Evolutionary conservation across 2,888 invertebrate genomes (phyloP), one percentile per base, ranked within the genome.

Genomic region (Drymonia ruficornis): DNA sequence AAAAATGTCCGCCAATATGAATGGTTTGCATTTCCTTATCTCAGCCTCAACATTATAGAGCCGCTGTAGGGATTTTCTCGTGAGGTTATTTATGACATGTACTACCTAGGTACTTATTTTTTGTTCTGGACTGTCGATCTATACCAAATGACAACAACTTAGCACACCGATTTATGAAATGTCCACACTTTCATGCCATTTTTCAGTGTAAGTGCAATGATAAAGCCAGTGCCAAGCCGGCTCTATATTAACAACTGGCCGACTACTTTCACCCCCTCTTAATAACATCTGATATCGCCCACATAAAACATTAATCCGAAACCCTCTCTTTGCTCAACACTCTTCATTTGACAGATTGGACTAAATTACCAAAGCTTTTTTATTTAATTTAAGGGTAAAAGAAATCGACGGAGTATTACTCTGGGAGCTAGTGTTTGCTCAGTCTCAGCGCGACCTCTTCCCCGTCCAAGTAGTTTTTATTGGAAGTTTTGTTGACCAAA

Each of bases 311-410:
- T 83, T 84, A 87, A 87, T 85, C 81, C 76, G 58, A 75, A 69
- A 78, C 85, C 91, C 90, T 90, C 83, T 91, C 90, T 92, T 92
- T 92, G 85, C 90, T 80, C 71, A 92, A 84, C 91, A 91, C 91
- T 92, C 87, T 91, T 87, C 89, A 87, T 90, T 90, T 91, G 91
- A 92, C 91, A 92, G 90, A 91, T 92, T 89, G 89, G 78, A 82
- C 88, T 87, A 87, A 87, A 88, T 90, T 84, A 89, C 84, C 84
- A 79, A 80, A 86, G 86, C 81, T 86, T 89, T 91, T 90, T 89
- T 90, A 87, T 90, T 91, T 89, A 89, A 90, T 90, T 89, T 89
- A 77, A 87, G 87, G 86, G 88, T 80, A 87, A 85, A 83, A 78
- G 74, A 76, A 83, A 82, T 79, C 75, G 76, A 75, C 78, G 78